A percentile compares a stretch with the other conserved stretches of the same genome.
Conservation (phyloP, 2,888 invertebrate genomes). For the Fragum fragum region DNA sequence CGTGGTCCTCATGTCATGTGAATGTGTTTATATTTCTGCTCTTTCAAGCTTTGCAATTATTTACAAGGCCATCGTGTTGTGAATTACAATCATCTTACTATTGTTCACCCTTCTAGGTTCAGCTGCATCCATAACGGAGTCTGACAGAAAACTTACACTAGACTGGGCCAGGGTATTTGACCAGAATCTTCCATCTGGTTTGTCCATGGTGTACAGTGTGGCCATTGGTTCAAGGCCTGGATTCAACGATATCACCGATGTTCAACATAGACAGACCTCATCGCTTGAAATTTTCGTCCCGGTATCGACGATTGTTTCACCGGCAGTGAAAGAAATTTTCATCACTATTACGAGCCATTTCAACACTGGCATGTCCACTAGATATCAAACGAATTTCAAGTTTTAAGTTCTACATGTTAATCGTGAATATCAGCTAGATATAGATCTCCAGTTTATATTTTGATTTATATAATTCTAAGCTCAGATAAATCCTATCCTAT, state of each 20-base stretch:
- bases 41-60: too few relatives aligned
- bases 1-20: too few relatives aligned
- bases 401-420: neutral
- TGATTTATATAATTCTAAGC: too few relatives aligned
- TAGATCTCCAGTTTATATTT: too few relatives aligned
- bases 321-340: neutral
- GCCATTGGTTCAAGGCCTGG: constrained; percentile 9
- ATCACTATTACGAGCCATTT: neutral
- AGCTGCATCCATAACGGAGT: neutral
- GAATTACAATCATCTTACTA: too few relatives aligned
- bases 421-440: too few relatives aligned
- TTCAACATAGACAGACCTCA: neutral
- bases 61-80: too few relatives aligned
- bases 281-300: neutral
- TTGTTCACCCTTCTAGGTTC: neutral
- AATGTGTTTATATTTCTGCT: too few relatives aligned
- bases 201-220: constrained; percentile 11
- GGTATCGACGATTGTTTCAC: neutral
- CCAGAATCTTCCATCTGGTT: neutral
- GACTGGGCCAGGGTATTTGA: constrained; percentile 9
- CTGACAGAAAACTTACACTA: neutral
- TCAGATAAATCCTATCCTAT: too few relatives aligned
- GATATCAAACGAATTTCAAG: neutral
- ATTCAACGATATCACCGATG: constrained; percentile 16
- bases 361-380: neutral